These are phyloP conservation scores for Sycophila sp. DNA, from an alignment of 1,140 invertebrate species.

Conservation along the genomic window DNA sequence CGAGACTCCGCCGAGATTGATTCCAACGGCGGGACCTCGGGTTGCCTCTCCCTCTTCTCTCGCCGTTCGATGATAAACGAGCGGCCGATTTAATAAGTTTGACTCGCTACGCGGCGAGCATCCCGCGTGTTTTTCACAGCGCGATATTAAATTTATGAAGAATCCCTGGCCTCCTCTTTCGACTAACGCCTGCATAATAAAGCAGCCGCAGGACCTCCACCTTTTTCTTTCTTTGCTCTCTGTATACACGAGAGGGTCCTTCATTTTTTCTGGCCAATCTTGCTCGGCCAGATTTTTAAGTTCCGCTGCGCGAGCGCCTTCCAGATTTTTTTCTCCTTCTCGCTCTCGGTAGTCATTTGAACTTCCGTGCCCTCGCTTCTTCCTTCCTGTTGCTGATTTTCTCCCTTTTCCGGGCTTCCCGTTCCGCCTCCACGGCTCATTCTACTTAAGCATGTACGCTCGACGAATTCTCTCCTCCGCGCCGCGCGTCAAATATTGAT, in stretches of 20 bases:
- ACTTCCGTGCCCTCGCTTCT: background rate
- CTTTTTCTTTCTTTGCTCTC: background rate
- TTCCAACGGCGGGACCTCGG: too few relatives aligned
- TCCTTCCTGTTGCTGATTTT: background rate
- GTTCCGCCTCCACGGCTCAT: background rate
- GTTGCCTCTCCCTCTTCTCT: too few relatives aligned
- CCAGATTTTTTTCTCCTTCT: background rate
- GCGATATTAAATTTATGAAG: slow-evolving; percentile 23
- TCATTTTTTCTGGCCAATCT: background rate
- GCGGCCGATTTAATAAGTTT: slow-evolving; percentile 4
- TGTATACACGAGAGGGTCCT: background rate
- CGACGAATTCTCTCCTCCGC: background rate
- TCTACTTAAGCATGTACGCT: background rate
- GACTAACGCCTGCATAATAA: background rate
- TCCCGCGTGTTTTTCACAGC: background rate
- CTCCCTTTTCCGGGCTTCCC: too few relatives aligned
- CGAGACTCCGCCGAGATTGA: background rate
- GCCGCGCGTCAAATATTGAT: slow-evolving; percentile 26
- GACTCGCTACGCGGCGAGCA: background rate
- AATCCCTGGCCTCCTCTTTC: too few relatives aligned
- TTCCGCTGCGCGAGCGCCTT: background rate
- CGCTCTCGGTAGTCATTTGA: background rate
- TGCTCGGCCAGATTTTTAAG: too few relatives aligned
- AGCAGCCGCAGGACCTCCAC: background rate
- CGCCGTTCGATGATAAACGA: slow-evolving; percentile 19